Percentiles rank a stretch among this genome's conserved stretches.
phyloP scores from a whole-genome alignment of 2,888 invertebrate genomes.

The Corbicula japonica region DNA sequence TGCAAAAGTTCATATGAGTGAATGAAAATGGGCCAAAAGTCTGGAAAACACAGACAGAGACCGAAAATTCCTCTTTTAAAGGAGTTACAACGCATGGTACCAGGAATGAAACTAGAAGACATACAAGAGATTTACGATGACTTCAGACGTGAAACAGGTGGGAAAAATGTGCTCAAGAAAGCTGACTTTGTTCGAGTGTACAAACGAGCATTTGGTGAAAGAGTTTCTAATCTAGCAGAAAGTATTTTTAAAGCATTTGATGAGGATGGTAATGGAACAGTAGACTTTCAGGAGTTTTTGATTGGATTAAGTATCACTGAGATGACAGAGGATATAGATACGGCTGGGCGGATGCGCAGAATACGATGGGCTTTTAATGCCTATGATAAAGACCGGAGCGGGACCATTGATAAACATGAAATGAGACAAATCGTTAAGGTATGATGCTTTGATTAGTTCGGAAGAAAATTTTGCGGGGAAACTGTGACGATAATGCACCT shows the following conservation, averaged over 20 bases:
- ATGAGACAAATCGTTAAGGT: slow-evolving; percentile 60
- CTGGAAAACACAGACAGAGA: slow-evolving; percentile 19
- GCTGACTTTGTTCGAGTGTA: slow-evolving; percentile 57
- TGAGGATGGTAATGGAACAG: slow-evolving; percentile 52
- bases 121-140: slow-evolving; percentile 49
- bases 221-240: slow-evolving; percentile 38
- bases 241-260: slow-evolving; percentile 62
- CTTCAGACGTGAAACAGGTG: slow-evolving; percentile 33
- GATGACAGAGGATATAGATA: slow-evolving; percentile 14
- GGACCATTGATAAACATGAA: slow-evolving; percentile 61
- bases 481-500: not conserved
- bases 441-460: not conserved
- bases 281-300: slow-evolving; percentile 66
- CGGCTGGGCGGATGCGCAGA: slow-evolving; percentile 29
- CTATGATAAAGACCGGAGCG: slow-evolving; percentile 62
- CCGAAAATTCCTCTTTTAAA: slow-evolving; percentile 33
- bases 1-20: not conserved
- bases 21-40: slow-evolving; percentile 22
- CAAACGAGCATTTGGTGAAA: slow-evolving; percentile 51
- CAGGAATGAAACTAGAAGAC: slow-evolving; percentile 60
- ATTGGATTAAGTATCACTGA: slow-evolving; percentile 65
- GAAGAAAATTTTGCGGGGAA: not conserved
- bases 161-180: slow-evolving; percentile 36
- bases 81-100: slow-evolving; percentile 47
- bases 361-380: slow-evolving; percentile 63